A percentile compares a stretch with the other conserved stretches of the same genome.
Evolutionary conservation across 2,888 invertebrate genomes (phyloP).

Genomic region (Belgica antarctica): DNA sequence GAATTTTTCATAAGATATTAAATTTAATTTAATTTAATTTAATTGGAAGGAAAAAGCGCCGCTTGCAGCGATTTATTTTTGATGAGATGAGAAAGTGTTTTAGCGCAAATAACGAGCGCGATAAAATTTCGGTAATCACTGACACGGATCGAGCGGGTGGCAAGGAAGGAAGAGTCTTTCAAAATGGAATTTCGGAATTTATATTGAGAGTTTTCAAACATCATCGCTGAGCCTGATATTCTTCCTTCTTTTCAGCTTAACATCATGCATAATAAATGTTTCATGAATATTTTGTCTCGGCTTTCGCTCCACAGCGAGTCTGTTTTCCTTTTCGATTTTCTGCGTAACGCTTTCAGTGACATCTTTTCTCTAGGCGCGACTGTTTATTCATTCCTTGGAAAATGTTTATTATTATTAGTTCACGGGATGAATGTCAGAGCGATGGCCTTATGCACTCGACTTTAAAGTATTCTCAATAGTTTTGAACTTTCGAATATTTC

Average conservation of each 20-base stretch:
- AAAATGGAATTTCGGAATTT: background rate
- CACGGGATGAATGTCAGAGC: too few relatives aligned
- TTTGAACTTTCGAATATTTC: too few relatives aligned
- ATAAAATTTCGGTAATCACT: background rate
- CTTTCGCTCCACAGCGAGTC: background rate
- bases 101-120: conserved; percentile 12
- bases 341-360: too few relatives aligned
- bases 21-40: conserved; percentile 32
- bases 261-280: conserved; percentile 39
- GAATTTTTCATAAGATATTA: background rate
- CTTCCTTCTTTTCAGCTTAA: background rate
- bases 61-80: conserved; percentile 38
- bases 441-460: too few relatives aligned
- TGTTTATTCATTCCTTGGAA: too few relatives aligned
- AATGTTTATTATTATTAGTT: too few relatives aligned
- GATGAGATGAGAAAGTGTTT: conserved; percentile 30
- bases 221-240: conserved; percentile 4
- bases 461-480: too few relatives aligned
- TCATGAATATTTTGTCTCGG: conserved; percentile 35
- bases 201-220: too few relatives aligned
- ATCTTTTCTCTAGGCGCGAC: too few relatives aligned
- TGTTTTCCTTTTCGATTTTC: background rate
- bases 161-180: too few relatives aligned
- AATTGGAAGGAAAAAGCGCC: conserved; percentile 21
- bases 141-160: background rate